Evolutionary conservation across 2,797 vertebrate species (phyloP), one percentile per base, ranked within the genome.

Genomic region (Meriones psammophilus): DNA sequence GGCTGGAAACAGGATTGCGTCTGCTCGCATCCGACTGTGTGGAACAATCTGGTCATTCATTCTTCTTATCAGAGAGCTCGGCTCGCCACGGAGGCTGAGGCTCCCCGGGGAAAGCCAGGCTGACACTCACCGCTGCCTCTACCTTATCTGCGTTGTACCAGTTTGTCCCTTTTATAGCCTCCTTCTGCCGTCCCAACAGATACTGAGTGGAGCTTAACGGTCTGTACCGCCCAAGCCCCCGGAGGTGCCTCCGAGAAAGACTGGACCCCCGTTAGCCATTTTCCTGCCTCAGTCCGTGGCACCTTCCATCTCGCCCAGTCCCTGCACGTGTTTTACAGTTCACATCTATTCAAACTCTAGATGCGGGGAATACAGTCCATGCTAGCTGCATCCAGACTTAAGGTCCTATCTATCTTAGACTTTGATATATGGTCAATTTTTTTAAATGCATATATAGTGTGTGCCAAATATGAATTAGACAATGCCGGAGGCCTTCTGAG

Each of bases 71-170:
- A 96, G 50, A 92, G 74, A 88, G 58, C 84, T 95, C 60, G 26
- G 42, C 74, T 91, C 88, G 74, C 68, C 76, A 46, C 79, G 96
- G 86, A 96, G 60, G 58, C 81, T 50, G 33, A 84, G 54, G 68
- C 85, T 98, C 93, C 94, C 97, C 22, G 89, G 95, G 93, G 96
- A 97, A 73, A 94, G 74, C 60, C 92, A 78, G 15, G 42, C 95
- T 93, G 96, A 96, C 88, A 96, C 77, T 88, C 66, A 54, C 58
- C 84, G 88, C 88, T 96, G 91, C n/a, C 54, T 73, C 74, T n/a
- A 81, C 58, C 91, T 97, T 97, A 97, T 97, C 97, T 96, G 69
- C 83, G 85, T 94, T 97, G 97, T 97, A 95, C 79, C 69, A 28
- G 78, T 96, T 81, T 96, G 87, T 90, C 62, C 83, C 95, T 91